Evolutionary conservation across 2,888 invertebrate genomes (phyloP).

Genomic region (Patella pellucida): DNA sequence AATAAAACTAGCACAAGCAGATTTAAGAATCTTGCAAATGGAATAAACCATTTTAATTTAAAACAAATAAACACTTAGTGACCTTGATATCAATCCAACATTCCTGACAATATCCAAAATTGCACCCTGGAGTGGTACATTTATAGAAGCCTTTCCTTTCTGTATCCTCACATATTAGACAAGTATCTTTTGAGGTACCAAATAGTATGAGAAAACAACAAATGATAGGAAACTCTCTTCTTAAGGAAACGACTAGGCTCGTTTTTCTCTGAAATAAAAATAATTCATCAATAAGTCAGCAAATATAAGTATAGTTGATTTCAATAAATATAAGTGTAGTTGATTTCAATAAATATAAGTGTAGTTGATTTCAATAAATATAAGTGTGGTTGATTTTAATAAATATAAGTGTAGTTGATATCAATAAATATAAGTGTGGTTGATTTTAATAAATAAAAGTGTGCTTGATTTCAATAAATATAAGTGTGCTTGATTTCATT

Average conservation of each 20-base stretch:
- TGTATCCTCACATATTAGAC: constrained; percentile 57
- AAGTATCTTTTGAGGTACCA: constrained; percentile 35
- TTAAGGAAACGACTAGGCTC: constrained; percentile 39
- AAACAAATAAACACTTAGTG: not conserved
- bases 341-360: too few species aligned
- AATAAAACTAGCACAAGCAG: not conserved
- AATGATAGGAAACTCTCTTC: constrained; percentile 42
- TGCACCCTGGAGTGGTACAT: constrained; percentile 50
- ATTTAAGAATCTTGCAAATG: not conserved
- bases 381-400: too few species aligned
- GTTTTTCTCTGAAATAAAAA: constrained; percentile 34
- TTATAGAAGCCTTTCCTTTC: constrained; percentile 39
- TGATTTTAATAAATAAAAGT: too few species aligned
- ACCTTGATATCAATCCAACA: constrained; percentile 58
- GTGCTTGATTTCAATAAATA: too few species aligned
- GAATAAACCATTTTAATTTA: not conserved
- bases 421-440: too few species aligned
- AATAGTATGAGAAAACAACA: constrained; percentile 43
- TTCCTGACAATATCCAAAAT: constrained; percentile 54
- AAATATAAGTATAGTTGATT: too few species aligned
- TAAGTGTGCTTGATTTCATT: too few species aligned
- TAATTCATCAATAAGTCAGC: not conserved
- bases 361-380: too few species aligned
- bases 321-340: too few species aligned
- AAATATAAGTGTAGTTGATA: too few species aligned